These are phyloP conservation scores for Arothron firmamentum DNA, from an alignment of 2,113 vertebrate species.

Conservation along the genomic window DNA sequence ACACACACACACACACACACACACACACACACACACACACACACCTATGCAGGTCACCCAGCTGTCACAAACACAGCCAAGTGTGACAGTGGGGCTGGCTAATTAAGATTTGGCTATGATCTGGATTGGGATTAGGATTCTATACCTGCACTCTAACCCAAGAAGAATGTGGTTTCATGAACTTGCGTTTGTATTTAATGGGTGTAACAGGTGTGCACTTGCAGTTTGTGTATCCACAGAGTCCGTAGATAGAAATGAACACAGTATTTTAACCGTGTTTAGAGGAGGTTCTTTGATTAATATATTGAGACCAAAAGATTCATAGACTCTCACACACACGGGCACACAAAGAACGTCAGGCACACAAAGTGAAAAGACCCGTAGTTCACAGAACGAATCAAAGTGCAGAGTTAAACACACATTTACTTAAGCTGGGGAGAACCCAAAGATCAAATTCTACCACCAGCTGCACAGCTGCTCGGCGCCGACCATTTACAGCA, in stretches of 20 bases:
- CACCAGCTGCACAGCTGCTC: neutral
- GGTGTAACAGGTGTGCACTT: no score
- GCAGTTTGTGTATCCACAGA: no score
- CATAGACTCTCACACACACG: no score
- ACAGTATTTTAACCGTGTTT: no score
- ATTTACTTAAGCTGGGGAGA: neutral
- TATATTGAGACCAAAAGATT: no score
- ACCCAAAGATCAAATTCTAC: neutral
- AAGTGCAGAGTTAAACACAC: neutral
- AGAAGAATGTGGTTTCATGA: no score
- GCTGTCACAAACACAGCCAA: conserved; percentile 14
- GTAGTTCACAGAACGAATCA: neutral
- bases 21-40: neutral
- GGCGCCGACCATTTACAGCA: neutral
- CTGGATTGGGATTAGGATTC: no score
- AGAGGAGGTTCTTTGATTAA: no score
- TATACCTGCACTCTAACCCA: no score
- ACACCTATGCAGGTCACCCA: conserved; percentile 16
- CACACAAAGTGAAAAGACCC: neutral
- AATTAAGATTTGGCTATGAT: neutral
- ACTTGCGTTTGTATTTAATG: no score
- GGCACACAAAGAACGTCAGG: neutral
- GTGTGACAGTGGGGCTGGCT: neutral
- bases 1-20: neutral
- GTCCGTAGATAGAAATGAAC: no score